phyloP scores from a whole-genome alignment of 2,113 vertebrate genomes.

The Sinocyclocheilus rhinocerous region DNA sequence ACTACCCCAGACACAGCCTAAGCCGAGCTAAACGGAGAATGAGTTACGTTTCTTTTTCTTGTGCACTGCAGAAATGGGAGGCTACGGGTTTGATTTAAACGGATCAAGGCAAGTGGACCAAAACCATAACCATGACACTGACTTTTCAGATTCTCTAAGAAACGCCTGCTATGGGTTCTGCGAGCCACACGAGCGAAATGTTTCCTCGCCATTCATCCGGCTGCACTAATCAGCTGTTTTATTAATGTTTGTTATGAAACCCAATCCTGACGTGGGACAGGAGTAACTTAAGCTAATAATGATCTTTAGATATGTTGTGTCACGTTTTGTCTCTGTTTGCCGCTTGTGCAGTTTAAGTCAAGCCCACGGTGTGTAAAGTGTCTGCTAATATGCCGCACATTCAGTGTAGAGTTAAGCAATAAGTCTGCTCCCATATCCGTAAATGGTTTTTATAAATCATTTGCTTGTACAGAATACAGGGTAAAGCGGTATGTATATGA shows the following conservation, averaged over 20 bases:
- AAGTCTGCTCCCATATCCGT: slow-evolving; percentile 76
- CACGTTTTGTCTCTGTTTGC: slow-evolving; percentile 31
- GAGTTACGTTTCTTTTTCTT: background rate
- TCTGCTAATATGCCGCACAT: slow-evolving; percentile 73
- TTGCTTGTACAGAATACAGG: slow-evolving; percentile 74
- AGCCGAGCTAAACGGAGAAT: background rate
- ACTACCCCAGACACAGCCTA: slow-evolving; percentile 11
- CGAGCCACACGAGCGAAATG: background rate
- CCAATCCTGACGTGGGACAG: background rate
- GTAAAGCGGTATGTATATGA: slow-evolving; percentile 61
- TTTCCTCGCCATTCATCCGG: slow-evolving; percentile 17
- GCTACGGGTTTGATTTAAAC: slow-evolving; percentile 38
- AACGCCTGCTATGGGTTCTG: slow-evolving; percentile 19
- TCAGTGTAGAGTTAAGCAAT: slow-evolving; percentile 77
- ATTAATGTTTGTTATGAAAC: background rate
- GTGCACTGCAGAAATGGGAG: slow-evolving; percentile 21
- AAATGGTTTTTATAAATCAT: slow-evolving; percentile 70
- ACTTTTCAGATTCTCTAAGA: slow-evolving; percentile 4
- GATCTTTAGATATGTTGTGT: slow-evolving; percentile 41
- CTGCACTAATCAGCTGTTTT: slow-evolving; percentile 30
- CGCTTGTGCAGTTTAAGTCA: slow-evolving; percentile 34
- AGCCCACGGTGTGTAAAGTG: slow-evolving; percentile 49
- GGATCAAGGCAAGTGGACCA: slow-evolving; percentile 34
- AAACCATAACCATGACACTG: slow-evolving; percentile 13
- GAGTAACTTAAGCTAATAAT: slow-evolving; percentile 14